A percentile compares a stretch with the other conserved stretches of the same genome.
These are phyloP conservation scores for Mythimna pallens DNA, from an alignment of 2,888 invertebrate species.

Conservation along the genomic window DNA sequence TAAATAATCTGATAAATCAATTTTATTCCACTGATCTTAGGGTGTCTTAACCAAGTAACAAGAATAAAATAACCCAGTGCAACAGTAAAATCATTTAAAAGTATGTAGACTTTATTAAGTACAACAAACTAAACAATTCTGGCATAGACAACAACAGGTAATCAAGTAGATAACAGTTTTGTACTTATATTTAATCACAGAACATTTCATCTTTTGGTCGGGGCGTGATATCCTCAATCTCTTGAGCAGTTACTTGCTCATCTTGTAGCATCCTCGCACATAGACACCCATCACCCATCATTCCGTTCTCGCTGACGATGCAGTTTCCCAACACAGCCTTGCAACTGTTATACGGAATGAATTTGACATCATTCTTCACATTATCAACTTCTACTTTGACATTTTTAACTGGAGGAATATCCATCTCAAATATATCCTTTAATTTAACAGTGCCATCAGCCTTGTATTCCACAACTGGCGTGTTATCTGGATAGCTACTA, in stretches of 20 bases:
- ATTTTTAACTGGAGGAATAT: slow-evolving; percentile 60
- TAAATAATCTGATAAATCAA: background rate
- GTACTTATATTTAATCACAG: slow-evolving; percentile 53
- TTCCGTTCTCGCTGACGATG: slow-evolving; percentile 82
- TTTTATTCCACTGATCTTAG: too few relatives aligned
- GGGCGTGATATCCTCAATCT: slow-evolving; percentile 86
- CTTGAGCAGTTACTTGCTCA: slow-evolving; percentile 80
- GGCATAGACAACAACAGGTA: slow-evolving; percentile 20
- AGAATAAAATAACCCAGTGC: background rate
- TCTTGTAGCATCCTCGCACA: slow-evolving; percentile 84
- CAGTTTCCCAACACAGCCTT: slow-evolving; percentile 84
- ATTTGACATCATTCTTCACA: slow-evolving; percentile 53
- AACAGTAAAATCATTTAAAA: background rate
- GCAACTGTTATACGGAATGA: slow-evolving; percentile 81
- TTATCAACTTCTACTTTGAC: slow-evolving; percentile 33
- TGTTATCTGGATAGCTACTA: slow-evolving; percentile 28
- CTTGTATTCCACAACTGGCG: slow-evolving; percentile 76
- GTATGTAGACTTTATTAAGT: slow-evolving; percentile 56
- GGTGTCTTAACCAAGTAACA: background rate
- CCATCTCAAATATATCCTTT: slow-evolving; percentile 78
- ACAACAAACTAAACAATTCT: slow-evolving; percentile 48
- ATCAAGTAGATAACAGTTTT: slow-evolving; percentile 12
- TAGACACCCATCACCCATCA: slow-evolving; percentile 82
- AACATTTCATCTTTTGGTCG: slow-evolving; percentile 69
- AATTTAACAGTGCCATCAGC: slow-evolving; percentile 82